phyloP scores from a whole-genome alignment of 2,888 invertebrate genomes.

The Ptilodon capucinus region DNA sequence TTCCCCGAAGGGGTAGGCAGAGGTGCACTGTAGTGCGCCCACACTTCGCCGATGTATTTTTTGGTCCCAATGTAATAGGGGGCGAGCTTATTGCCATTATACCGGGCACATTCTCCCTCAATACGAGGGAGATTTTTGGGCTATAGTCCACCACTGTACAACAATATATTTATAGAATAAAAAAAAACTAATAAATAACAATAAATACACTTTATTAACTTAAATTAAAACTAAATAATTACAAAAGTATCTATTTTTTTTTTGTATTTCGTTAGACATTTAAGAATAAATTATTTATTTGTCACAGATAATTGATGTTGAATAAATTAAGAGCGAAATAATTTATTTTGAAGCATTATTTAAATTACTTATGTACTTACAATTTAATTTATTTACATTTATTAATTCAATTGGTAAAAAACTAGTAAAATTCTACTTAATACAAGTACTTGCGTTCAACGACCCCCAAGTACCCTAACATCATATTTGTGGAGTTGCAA shows the following conservation, averaged over 20 bases:
- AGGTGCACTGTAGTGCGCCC: too few species aligned
- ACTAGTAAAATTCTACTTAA: slow-evolving; percentile 10
- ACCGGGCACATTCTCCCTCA: too few species aligned
- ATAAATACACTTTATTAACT: slow-evolving; percentile 77
- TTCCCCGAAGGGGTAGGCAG: too few species aligned
- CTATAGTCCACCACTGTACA: too few species aligned
- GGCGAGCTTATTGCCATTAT: too few species aligned
- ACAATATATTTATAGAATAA: too few species aligned
- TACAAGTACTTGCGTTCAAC: not conserved
- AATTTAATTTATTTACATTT: slow-evolving; percentile 49
- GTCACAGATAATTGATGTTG: slow-evolving; percentile 30
- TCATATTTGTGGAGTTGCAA: too few species aligned
- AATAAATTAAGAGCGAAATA: slow-evolving; percentile 62
- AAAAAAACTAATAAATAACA: slow-evolving; percentile 28
- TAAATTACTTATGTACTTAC: slow-evolving; percentile 44
- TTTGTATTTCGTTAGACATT: not conserved
- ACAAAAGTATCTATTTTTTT: not conserved
- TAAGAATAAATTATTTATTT: slow-evolving; percentile 10
- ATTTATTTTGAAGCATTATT: slow-evolving; percentile 40
- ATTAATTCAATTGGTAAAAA: slow-evolving; percentile 41
- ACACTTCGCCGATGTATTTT: too few species aligned
- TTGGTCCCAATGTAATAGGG: too few species aligned
- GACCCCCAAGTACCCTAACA: too few species aligned
- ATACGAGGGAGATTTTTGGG: too few species aligned
- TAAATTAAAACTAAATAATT: slow-evolving; percentile 62